Conservation (phyloP, 2,113 vertebrate genomes). For the Petrocephalus zakoni region DNA sequence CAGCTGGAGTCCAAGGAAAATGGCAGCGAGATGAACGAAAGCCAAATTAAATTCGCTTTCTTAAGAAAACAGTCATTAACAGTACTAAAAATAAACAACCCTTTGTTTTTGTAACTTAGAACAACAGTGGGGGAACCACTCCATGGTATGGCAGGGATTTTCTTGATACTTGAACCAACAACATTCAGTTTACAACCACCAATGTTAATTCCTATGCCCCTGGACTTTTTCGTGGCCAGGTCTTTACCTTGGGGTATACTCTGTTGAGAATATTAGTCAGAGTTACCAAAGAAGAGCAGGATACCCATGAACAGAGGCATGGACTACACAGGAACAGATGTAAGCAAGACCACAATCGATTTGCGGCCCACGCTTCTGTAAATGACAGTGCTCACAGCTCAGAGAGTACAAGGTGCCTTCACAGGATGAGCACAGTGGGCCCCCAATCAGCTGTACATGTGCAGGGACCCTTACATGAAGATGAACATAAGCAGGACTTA, state of each 20-base stretch:
- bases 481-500: background rate
- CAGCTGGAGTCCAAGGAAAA: background rate
- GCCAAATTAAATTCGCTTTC: background rate
- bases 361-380: background rate
- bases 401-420: background rate
- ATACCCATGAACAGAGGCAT: background rate
- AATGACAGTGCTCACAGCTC: background rate
- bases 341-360: background rate
- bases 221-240: background rate
- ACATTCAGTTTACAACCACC: background rate
- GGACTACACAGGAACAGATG: background rate
- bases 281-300: background rate
- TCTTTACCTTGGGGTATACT: background rate
- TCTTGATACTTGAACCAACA: background rate
- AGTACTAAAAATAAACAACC: background rate
- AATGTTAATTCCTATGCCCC: background rate
- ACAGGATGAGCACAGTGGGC: background rate
- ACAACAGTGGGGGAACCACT: background rate
- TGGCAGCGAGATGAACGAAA: too few relatives aligned
- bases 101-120: background rate
- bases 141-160: background rate
- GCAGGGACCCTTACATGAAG: background rate
- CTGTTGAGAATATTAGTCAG: background rate
- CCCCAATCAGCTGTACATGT: background rate
- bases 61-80: background rate